A percentile compares a stretch with the other conserved stretches of the same genome.
Conservation (phyloP, 2,888 invertebrate genomes). For the Melanostoma scalare region DNA sequence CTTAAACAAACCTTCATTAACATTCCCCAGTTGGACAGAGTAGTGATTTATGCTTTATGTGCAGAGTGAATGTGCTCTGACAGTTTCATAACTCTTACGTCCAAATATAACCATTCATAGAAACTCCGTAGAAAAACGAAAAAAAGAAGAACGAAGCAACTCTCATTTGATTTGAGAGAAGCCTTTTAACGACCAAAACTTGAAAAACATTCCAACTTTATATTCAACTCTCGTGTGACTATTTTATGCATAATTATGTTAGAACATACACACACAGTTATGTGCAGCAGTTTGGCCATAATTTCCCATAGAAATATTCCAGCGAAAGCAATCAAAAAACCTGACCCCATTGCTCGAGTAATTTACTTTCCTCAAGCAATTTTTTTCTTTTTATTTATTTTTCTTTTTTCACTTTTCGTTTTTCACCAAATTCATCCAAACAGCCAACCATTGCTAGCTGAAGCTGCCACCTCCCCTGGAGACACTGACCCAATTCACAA, state of each 20-base stretch:
- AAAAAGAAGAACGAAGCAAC: not conserved
- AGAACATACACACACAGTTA: not conserved
- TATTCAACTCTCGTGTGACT: not conserved
- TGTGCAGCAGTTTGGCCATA: not conserved
- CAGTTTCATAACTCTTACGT: too few relatives aligned
- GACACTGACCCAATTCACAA: slow-evolving; percentile 65
- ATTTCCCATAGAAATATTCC: slow-evolving; percentile 16
- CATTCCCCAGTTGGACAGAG: too few relatives aligned
- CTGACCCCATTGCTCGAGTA: slow-evolving; percentile 47
- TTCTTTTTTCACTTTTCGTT: not conserved
- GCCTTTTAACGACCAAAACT: not conserved
- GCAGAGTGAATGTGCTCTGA: too few relatives aligned
- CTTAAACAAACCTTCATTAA: too few relatives aligned
- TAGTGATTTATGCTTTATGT: too few relatives aligned
- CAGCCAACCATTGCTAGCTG: not conserved
- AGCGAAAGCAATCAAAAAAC: slow-evolving; percentile 44
- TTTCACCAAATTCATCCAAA: slow-evolving; percentile 34
- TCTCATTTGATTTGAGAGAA: not conserved
- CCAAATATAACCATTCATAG: too few relatives aligned
- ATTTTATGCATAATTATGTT: slow-evolving; percentile 17
- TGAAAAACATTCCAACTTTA: not conserved
- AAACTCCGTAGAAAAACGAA: too few relatives aligned
- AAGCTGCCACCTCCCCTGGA: slow-evolving; percentile 13
- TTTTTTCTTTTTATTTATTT: too few relatives aligned
- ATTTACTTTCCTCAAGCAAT: slow-evolving; percentile 45